Percentiles rank a stretch among this genome's conserved stretches.
Evolutionary conservation across 1,140 invertebrate species (phyloP).

Genomic region (Drosophila dunni): DNA sequence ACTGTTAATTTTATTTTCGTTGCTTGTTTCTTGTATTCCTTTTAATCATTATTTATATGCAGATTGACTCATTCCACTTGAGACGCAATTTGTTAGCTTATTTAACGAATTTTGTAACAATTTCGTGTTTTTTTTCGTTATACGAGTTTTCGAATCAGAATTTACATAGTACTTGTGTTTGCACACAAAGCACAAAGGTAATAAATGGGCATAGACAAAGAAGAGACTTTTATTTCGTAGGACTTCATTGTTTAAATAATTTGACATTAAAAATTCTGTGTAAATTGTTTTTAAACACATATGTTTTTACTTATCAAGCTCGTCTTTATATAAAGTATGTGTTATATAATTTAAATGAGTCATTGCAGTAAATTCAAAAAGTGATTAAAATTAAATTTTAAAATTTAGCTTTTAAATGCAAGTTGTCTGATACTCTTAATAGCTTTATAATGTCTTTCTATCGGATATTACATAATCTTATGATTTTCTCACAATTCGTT

Average conservation of each 20-base stretch:
- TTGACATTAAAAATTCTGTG: no score
- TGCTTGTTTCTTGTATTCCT: neutral
- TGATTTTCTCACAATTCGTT: slow-evolving; percentile 2
- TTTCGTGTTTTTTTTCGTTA: slow-evolving; percentile 11
- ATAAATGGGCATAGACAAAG: neutral
- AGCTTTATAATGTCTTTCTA: neutral
- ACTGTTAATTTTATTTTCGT: slow-evolving; percentile 2
- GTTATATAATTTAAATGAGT: no score
- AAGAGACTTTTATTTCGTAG: no score
- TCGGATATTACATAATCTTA: slow-evolving; percentile 36
- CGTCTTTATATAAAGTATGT: neutral
- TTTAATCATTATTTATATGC: slow-evolving; percentile 34
- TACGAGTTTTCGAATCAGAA: neutral
- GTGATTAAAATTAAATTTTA: no score
- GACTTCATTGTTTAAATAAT: no score
- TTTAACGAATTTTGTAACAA: slow-evolving; percentile 48
- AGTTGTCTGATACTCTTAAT: no score
- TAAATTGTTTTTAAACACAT: neutral
- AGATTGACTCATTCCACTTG: slow-evolving; percentile 71
- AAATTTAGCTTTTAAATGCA: no score
- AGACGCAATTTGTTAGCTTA: slow-evolving; percentile 56
- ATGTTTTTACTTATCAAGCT: neutral
- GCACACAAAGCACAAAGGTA: neutral
- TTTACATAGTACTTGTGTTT: neutral
- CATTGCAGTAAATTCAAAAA: no score